Evolutionary conservation across 2,113 vertebrate genomes (phyloP).

Genomic region (Otocyon megalotis): DNA sequence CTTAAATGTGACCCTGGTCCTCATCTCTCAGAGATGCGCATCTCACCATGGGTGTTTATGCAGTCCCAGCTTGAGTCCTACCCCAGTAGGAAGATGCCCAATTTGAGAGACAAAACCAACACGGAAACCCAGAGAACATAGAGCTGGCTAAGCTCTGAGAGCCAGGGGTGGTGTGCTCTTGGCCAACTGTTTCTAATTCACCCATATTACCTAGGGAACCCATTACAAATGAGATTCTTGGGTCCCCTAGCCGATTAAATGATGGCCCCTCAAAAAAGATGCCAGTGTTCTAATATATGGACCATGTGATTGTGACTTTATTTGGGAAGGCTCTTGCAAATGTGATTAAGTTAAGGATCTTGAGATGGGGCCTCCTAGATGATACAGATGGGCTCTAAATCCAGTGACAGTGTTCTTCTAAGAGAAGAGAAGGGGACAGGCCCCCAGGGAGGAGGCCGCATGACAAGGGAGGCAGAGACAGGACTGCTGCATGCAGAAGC

Average conservation of each 20-base stretch:
- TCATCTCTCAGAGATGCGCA: not conserved
- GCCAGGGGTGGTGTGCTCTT: fast-evolving
- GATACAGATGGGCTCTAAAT: not conserved
- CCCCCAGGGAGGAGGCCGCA: not conserved
- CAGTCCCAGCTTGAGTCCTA: too few species aligned
- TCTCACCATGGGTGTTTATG: fast-evolving
- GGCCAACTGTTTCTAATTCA: not conserved
- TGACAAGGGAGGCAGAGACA: not conserved
- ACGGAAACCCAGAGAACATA: fast-evolving
- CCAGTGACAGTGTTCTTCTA: not conserved
- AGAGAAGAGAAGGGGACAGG: too few species aligned
- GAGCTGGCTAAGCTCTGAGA: not conserved
- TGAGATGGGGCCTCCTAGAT: not conserved
- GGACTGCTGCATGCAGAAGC: not conserved
- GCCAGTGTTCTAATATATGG: not conserved
- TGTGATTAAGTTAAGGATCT: not conserved
- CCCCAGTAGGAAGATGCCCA: not conserved
- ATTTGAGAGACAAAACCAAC: not conserved
- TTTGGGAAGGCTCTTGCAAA: not conserved
- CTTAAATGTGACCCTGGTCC: fast-evolving
- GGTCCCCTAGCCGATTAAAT: too few species aligned
- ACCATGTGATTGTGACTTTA: not conserved
- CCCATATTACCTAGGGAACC: fast-evolving
- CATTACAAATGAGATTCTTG: not conserved
- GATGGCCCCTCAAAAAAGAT: not conserved